A percentile compares a stretch with the other conserved stretches of the same genome.
Conservation (phyloP, 2,797 vertebrate genomes). For the Mormyrops attenuatus region DNA sequence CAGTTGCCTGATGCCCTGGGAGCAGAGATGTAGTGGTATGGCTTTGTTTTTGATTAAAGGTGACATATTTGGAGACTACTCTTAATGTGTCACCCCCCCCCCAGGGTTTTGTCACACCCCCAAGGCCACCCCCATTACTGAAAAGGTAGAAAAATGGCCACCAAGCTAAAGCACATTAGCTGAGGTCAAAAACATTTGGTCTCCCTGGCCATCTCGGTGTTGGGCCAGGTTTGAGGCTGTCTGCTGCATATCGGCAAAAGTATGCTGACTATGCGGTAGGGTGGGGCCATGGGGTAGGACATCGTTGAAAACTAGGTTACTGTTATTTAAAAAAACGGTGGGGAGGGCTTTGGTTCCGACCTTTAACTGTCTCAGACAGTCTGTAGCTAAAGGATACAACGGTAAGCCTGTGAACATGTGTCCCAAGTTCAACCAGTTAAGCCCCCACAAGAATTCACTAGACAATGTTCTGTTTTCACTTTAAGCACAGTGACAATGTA, state of each 20-base stretch:
- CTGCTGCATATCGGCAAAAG: background rate
- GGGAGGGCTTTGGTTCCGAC: background rate
- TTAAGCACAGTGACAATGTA: background rate
- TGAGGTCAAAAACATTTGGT: background rate
- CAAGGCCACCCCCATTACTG: background rate
- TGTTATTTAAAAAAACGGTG: background rate
- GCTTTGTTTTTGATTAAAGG: background rate
- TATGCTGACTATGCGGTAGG: background rate
- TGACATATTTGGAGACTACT: background rate
- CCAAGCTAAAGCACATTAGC: slow-evolving; percentile 26
- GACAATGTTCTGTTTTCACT: background rate
- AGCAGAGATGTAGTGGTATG: background rate
- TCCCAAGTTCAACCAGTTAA: background rate
- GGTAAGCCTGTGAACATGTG: background rate
- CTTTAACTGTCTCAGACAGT: background rate
- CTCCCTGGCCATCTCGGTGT: background rate
- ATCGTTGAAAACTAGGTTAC: background rate
- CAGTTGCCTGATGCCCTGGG: background rate
- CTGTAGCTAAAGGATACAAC: background rate
- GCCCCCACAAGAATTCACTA: background rate
- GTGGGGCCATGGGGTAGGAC: background rate
- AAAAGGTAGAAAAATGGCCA: background rate
- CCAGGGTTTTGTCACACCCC: background rate
- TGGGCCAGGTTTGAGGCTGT: background rate
- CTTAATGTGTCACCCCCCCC: background rate